Percentiles rank a stretch among this genome's conserved stretches.
Evolutionary conservation across 1,140 invertebrate genomes (phyloP).

Genomic region (Colletes gigas): DNA sequence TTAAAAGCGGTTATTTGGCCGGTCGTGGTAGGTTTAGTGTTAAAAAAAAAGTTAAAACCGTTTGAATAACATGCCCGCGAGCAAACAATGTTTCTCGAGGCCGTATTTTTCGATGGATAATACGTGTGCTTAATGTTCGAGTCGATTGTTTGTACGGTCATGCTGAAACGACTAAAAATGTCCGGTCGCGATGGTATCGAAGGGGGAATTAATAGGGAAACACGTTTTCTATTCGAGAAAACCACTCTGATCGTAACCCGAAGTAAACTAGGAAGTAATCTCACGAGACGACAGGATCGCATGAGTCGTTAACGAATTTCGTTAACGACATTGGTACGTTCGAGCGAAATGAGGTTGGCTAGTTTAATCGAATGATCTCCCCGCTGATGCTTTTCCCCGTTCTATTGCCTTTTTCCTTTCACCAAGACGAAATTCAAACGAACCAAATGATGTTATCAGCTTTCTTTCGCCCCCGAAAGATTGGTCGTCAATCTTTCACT

Average conservation of each 20-base stretch:
- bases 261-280: constrained; percentile 47
- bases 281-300: constrained; percentile 57
- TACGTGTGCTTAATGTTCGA: no score
- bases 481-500: not conserved
- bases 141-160: no score
- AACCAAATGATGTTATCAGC: constrained; percentile 12
- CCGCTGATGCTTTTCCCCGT: constrained; percentile 30
- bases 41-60: no score
- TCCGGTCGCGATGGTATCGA: not conserved
- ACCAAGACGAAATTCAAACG: constrained; percentile 44
- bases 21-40: no score
- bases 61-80: no score
- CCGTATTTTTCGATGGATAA: no score
- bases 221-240: constrained; percentile 26
- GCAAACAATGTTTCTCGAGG: no score
- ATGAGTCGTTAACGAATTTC: constrained; percentile 69
- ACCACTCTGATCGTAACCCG: constrained; percentile 38
- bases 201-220: not conserved
- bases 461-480: not conserved
- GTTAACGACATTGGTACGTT: constrained; percentile 67
- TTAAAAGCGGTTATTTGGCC: no score
- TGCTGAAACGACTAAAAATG: constrained; percentile 14
- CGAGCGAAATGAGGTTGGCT: constrained; percentile 57
- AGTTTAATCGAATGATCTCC: constrained; percentile 63
- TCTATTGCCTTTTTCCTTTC: constrained; percentile 20